These are phyloP conservation scores for Harmothoe impar DNA, from an alignment of 2,888 invertebrate species.

Conservation along the genomic window DNA sequence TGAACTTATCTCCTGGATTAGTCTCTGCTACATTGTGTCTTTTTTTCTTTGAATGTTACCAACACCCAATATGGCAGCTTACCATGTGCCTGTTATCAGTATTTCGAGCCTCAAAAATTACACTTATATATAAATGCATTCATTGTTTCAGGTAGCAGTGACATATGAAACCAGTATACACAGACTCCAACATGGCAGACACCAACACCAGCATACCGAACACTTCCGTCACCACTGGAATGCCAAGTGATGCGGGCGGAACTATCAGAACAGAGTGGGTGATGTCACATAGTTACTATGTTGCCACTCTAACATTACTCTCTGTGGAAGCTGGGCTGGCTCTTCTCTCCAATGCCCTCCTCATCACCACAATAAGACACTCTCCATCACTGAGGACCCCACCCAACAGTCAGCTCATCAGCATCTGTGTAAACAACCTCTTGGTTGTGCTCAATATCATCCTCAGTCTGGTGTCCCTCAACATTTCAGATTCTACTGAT, in stretches of 20 bases:
- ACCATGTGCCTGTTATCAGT: too few relatives aligned
- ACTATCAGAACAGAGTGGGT: constrained; percentile 31
- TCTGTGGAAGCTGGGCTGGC: constrained; percentile 34
- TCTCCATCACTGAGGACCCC: constrained; percentile 80
- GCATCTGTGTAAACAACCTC: constrained; percentile 79
- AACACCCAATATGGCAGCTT: too few relatives aligned
- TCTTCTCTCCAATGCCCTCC: constrained; percentile 68
- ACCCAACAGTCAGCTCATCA: constrained; percentile 80
- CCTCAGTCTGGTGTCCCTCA: constrained; percentile 73
- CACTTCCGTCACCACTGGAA: neutral
- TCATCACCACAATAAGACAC: constrained; percentile 76
- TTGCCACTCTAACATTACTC: neutral
- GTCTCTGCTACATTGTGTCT: too few relatives aligned
- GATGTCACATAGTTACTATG: constrained; percentile 35
- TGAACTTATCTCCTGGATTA: too few relatives aligned
- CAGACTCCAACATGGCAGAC: neutral
- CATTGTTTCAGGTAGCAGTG: too few relatives aligned
- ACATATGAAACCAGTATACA: too few relatives aligned
- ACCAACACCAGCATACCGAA: neutral
- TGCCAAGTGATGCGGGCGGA: neutral
- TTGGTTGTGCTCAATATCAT: constrained; percentile 75
- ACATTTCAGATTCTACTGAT: constrained; percentile 52
- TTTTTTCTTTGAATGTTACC: too few relatives aligned
- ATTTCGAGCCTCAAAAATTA: too few relatives aligned
- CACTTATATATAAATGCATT: too few relatives aligned